phyloP scores from a whole-genome alignment of 2,113 vertebrate species.

The Anarhynchus alexandrinus region DNA sequence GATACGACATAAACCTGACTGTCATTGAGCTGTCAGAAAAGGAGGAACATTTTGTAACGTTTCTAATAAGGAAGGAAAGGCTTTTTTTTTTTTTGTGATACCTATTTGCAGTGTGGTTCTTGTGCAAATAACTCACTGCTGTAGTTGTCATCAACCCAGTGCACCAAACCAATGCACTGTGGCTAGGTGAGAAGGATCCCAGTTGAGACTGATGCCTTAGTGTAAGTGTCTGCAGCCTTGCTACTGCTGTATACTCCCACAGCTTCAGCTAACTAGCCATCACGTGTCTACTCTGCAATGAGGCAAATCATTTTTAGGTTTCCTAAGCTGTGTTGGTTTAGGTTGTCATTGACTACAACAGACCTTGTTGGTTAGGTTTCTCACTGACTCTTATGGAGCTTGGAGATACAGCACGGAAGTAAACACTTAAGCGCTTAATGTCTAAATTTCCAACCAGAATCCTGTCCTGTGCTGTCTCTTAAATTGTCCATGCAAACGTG shows the following conservation, averaged over 20 bases:
- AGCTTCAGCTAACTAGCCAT: neutral
- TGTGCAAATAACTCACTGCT: neutral
- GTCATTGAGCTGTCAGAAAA: neutral
- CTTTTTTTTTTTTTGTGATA: neutral
- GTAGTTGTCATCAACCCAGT: neutral
- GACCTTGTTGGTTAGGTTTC: neutral
- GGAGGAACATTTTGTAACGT: neutral
- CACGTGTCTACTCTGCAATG: accelerated
- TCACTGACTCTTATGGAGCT: neutral
- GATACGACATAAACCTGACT: neutral
- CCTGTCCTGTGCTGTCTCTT: neutral
- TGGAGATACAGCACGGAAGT: neutral
- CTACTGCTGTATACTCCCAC: neutral
- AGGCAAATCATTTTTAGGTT: neutral
- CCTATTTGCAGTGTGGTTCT: neutral
- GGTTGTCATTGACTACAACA: neutral
- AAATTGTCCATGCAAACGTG: neutral
- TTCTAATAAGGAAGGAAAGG: neutral
- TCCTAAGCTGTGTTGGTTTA: neutral
- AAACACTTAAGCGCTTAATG: neutral
- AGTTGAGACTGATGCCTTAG: neutral
- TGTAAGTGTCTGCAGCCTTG: neutral
- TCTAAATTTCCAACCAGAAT: neutral
- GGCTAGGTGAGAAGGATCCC: neutral
- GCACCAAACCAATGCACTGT: neutral